phyloP scores from a whole-genome alignment of 2,797 vertebrate genomes.

The Chelidonichthys spinosus region DNA sequence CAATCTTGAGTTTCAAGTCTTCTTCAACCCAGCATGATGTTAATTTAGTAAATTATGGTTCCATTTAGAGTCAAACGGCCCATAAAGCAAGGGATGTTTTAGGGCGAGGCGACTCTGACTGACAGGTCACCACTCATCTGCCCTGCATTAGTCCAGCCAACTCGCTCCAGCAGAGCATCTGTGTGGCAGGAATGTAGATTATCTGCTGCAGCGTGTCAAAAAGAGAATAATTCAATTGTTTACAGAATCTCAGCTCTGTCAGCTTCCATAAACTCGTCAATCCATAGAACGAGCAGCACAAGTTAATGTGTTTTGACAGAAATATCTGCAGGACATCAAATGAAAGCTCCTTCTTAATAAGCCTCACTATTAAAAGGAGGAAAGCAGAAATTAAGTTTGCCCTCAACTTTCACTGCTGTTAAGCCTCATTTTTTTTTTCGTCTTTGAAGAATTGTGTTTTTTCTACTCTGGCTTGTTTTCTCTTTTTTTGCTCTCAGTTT shows the following conservation, averaged over 20 bases:
- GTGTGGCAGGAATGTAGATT: slow-evolving; percentile 23
- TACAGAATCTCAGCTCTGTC: slow-evolving; percentile 28
- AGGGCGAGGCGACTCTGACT: no score
- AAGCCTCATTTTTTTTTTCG: slow-evolving; percentile 45
- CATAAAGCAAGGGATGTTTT: no score
- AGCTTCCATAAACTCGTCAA: slow-evolving; percentile 27
- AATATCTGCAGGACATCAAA: slow-evolving; percentile 65
- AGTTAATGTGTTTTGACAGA: slow-evolving; percentile 64
- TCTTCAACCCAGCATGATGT: no score
- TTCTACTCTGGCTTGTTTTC: slow-evolving; percentile 46
- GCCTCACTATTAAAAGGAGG: slow-evolving; percentile 23
- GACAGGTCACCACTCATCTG: slow-evolving; percentile 27
- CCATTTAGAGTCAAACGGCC: no score
- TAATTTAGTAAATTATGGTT: no score
- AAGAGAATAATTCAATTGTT: slow-evolving; percentile 23
- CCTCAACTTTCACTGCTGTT: slow-evolving; percentile 27
- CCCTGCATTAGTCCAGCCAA: slow-evolving; percentile 36
- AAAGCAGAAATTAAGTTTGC: slow-evolving; percentile 40
- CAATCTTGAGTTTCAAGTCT: no score
- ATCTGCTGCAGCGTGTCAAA: background rate
- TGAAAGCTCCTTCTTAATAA: slow-evolving; percentile 42
- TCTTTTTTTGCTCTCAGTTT: slow-evolving; percentile 50
- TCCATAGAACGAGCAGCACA: slow-evolving; percentile 21
- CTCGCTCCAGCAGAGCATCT: slow-evolving; percentile 8
- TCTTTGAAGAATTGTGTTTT: slow-evolving; percentile 58